phyloP scores from a whole-genome alignment of 37 sponge, comb jelly and placozoan genomes.

The Corticium candelabrum region DNA sequence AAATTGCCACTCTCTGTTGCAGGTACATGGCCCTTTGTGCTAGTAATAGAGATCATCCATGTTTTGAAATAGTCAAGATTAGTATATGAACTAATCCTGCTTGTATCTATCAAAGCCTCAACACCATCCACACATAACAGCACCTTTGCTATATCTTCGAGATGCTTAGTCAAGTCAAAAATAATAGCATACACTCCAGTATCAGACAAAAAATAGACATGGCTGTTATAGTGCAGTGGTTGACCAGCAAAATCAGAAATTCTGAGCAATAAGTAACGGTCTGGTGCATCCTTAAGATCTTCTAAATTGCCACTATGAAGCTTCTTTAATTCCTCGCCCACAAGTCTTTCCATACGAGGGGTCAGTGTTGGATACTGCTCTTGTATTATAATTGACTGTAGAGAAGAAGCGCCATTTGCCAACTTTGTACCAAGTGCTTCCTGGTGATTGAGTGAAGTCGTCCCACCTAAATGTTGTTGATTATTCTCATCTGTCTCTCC shows the following conservation, averaged over 20 bases:
- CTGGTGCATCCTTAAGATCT: background rate
- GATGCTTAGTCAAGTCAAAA: background rate
- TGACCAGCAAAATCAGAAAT: slow-evolving; percentile 6
- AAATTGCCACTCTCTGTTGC: background rate
- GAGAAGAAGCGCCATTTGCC: too few relatives aligned
- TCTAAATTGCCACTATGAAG: background rate
- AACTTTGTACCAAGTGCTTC: too few relatives aligned
- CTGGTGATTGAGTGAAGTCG: too few relatives aligned
- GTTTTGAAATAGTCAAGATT: background rate
- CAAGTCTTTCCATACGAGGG: background rate
- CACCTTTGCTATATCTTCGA: background rate
- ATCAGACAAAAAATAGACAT: background rate
- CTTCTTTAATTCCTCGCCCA: background rate
- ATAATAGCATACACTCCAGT: background rate
- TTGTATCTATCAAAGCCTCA: background rate
- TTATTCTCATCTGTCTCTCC: too few relatives aligned
- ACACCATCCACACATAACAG: background rate
- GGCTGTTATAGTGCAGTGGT: background rate
- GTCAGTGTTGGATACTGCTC: background rate
- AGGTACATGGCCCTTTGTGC: background rate
- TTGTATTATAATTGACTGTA: too few relatives aligned
- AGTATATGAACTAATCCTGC: background rate
- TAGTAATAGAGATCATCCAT: background rate
- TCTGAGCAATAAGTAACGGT: background rate
- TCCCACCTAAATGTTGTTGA: too few relatives aligned